Conservation (phyloP, 2,888 invertebrate genomes). For the Cataglyphis albicans region DNA sequence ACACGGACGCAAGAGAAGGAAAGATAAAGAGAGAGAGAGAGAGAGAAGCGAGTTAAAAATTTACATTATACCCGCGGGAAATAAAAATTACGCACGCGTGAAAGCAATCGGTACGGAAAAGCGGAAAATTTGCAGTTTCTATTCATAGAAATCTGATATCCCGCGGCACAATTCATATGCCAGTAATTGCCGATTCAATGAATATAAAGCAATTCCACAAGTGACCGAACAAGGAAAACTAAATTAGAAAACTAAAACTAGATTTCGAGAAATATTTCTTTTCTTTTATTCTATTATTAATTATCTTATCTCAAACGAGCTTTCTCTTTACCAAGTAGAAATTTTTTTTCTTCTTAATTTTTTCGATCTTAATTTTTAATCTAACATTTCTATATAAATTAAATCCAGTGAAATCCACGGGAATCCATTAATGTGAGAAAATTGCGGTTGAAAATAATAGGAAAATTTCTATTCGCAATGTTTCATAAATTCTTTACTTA, state of each 20-base stretch:
- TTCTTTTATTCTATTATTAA: not conserved
- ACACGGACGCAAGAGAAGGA: not conserved
- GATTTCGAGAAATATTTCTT: slow-evolving; percentile 13
- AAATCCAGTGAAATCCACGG: not conserved
- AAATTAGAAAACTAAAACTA: not conserved
- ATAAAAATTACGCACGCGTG: slow-evolving; percentile 32
- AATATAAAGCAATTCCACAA: slow-evolving; percentile 28
- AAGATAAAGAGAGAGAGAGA: not conserved
- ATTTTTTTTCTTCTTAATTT: not conserved
- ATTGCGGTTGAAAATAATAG: not conserved
- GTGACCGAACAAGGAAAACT: slow-evolving; percentile 6
- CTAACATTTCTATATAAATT: not conserved
- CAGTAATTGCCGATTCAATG: slow-evolving; percentile 22
- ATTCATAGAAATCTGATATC: slow-evolving; percentile 36
- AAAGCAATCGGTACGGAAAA: slow-evolving; percentile 41
- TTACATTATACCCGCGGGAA: slow-evolving; percentile 27
- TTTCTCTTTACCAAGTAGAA: not conserved
- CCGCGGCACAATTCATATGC: slow-evolving; percentile 9
- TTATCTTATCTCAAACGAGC: not conserved
- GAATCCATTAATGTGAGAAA: not conserved
- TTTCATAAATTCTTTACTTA: not conserved
- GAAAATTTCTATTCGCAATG: not conserved
- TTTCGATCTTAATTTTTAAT: not conserved
- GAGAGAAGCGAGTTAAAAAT: slow-evolving; percentile 13
- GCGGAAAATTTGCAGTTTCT: slow-evolving; percentile 28